phyloP scores from a whole-genome alignment of 2,797 vertebrate genomes.

The Iguana delicatissima region DNA sequence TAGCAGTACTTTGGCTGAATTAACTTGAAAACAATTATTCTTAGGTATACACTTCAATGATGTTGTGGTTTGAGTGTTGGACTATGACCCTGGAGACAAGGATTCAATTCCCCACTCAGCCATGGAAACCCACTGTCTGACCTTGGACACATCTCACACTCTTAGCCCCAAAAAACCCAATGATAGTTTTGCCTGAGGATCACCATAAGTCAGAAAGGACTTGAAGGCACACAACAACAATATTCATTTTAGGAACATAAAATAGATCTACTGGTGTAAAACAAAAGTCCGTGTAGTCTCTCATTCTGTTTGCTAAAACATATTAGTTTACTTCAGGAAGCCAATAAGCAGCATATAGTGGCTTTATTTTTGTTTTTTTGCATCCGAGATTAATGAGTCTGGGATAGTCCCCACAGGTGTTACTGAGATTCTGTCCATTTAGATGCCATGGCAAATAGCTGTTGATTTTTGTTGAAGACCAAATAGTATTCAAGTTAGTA shows the following conservation, averaged over 20 bases:
- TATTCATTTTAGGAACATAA: neutral
- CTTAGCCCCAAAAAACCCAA: no score
- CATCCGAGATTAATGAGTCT: neutral
- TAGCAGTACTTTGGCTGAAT: neutral
- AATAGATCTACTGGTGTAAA: neutral
- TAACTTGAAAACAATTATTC: neutral
- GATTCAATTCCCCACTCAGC: no score
- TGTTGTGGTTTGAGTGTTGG: no score
- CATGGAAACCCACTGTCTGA: no score
- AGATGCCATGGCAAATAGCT: neutral
- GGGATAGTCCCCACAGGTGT: neutral
- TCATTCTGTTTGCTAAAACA: neutral
- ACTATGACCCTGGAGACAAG: no score
- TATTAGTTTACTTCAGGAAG: neutral
- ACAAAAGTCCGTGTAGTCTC: neutral
- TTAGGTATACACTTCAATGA: neutral
- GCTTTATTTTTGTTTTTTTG: neutral
- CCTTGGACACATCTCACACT: no score
- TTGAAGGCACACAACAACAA: no score
- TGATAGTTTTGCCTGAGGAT: no score
- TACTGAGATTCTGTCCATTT: neutral
- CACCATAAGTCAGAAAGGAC: no score
- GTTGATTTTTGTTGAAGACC: neutral
- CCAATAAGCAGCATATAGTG: neutral
- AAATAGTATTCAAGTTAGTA: neutral